Evolutionary conservation across 2,888 invertebrate genomes (phyloP).

Genomic region (Dioctria linearis): DNA sequence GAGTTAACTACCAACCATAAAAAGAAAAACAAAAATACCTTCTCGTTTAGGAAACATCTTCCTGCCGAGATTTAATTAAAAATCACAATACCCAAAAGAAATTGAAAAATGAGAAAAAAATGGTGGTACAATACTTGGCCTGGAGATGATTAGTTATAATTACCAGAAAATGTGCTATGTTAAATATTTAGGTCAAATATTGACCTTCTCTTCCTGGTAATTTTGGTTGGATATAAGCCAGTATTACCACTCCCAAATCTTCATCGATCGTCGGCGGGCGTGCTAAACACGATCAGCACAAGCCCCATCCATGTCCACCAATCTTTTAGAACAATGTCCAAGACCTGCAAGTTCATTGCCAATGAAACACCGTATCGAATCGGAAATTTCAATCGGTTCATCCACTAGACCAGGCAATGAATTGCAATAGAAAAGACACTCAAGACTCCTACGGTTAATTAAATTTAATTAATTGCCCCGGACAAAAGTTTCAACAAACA

Average conservation of each 20-base stretch:
- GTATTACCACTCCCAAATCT: too few relatives aligned
- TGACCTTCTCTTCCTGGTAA: slow-evolving; percentile 6
- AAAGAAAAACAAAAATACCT: neutral
- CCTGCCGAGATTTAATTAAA: slow-evolving; percentile 19
- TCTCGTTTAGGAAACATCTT: too few relatives aligned
- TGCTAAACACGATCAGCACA: neutral
- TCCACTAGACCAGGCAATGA: slow-evolving; percentile 3
- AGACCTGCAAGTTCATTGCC: slow-evolving; percentile 36
- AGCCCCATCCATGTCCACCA: slow-evolving; percentile 1
- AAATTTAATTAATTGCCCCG: slow-evolving; percentile 50
- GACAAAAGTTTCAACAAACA: slow-evolving; percentile 27
- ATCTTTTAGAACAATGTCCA: neutral
- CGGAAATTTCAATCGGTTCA: slow-evolving; percentile 34
- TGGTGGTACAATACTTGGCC: too few relatives aligned
- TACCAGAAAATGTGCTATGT: slow-evolving; percentile 4
- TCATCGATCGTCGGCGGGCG: neutral
- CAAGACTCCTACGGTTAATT: slow-evolving; percentile 47
- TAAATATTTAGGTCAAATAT: slow-evolving; percentile 16
- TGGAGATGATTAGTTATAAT: slow-evolving; percentile 9
- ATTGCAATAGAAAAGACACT: slow-evolving; percentile 5
- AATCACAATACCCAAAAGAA: neutral
- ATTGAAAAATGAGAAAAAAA: too few relatives aligned
- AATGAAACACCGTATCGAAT: slow-evolving; percentile 42
- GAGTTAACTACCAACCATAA: neutral
- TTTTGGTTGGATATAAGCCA: too few relatives aligned